Conservation (phyloP, 2,888 invertebrate species). For the Thumatha senex region DNA sequence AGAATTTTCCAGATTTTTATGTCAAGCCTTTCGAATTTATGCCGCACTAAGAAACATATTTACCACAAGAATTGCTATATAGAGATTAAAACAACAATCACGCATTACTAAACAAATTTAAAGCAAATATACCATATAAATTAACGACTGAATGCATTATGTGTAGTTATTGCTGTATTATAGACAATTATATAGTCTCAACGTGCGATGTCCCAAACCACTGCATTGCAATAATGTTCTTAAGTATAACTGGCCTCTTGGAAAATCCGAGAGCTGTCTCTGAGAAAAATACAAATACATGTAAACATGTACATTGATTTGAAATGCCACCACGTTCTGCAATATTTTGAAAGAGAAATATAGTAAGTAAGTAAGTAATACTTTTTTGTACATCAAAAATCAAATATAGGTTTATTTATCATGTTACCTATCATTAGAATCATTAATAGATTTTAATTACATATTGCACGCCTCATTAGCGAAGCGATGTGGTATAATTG, state of each 20-base stretch:
- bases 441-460: too few species aligned
- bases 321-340: conserved; percentile 12
- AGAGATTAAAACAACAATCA: conserved; percentile 29
- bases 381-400: too few species aligned
- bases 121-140: conserved; percentile 40
- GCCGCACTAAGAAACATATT: not conserved
- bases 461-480: too few species aligned
- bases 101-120: conserved; percentile 40
- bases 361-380: too few species aligned
- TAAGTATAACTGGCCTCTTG: conserved; percentile 56
- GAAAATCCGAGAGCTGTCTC: conserved; percentile 34
- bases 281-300: conserved; percentile 20
- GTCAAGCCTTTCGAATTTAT: not conserved
- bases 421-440: too few species aligned
- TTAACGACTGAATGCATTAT: conserved; percentile 54
- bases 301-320: not conserved
- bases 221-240: conserved; percentile 62
- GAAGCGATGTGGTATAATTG: too few species aligned
- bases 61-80: conserved; percentile 16
- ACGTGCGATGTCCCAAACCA: conserved; percentile 44
- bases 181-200: conserved; percentile 47
- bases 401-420: too few species aligned
- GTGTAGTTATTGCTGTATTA: conserved; percentile 62
- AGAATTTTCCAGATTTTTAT: too few species aligned
- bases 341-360: conserved; percentile 26